phyloP scores from a whole-genome alignment of 2,113 vertebrate genomes.

The Ptychochromis oligacanthus region DNA sequence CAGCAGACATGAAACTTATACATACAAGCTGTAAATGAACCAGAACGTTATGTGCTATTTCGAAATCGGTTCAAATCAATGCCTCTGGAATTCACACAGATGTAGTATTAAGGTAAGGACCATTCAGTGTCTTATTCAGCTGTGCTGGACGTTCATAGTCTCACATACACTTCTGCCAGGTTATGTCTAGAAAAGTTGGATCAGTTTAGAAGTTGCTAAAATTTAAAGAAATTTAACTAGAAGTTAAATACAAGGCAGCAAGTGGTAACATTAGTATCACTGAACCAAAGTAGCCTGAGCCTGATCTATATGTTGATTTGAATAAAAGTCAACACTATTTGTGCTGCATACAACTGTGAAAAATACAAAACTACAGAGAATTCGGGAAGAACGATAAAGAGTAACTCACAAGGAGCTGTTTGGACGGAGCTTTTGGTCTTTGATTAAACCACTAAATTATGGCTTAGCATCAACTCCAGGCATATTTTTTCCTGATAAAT shows the following conservation, averaged over 20 bases:
- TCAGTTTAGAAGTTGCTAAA: neutral
- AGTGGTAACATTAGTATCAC: neutral
- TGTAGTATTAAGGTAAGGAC: neutral
- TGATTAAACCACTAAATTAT: constrained; percentile 51
- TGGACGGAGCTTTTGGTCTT: constrained; percentile 17
- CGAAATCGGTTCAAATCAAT: neutral
- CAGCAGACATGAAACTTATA: neutral
- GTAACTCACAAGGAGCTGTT: constrained; percentile 6
- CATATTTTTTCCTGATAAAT: constrained; percentile 60
- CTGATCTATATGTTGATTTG: neutral
- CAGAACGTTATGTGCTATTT: too few species aligned
- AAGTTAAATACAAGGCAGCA: neutral
- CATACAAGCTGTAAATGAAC: neutral
- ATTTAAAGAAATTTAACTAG: neutral
- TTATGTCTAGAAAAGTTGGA: neutral
- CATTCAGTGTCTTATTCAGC: too few species aligned
- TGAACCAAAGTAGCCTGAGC: neutral
- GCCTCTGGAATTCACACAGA: neutral
- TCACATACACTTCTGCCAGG: neutral
- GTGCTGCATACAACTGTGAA: neutral
- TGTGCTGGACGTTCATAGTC: neutral
- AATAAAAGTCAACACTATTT: neutral
- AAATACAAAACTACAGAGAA: neutral
- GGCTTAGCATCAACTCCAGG: constrained; percentile 24
- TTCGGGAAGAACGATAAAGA: neutral